Base-by-base conservation (phyloP, 2,797 vertebrate genomes). In the Gymnoscopelus braueri region DNA sequence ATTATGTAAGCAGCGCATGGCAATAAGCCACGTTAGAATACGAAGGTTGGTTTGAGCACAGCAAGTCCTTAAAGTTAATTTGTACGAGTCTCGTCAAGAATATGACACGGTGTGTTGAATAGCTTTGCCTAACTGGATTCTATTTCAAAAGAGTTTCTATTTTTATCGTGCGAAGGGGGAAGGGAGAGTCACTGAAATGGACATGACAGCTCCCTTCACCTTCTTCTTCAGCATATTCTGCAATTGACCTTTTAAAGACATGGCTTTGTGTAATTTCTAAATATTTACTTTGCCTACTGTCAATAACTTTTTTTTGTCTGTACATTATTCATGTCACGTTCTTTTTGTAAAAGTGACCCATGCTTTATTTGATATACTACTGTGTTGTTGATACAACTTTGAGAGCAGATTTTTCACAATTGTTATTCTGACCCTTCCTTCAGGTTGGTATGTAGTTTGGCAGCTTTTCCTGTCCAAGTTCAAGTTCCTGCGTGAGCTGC, bases 401-500 rank as follows among this genome's bases (percentile, higher is more conserved):
- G 9, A 8, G 8, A 44, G 39, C 8, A 44, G 39, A 10, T 10
- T 44, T 44, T 44, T 44, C 7, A 10, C 8, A 15, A 47, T n/a
- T 49, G 1, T 26, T 66, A 24, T 39, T 39, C 3, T 44, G 0
- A 11, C 23, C 51, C 50, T 2, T 53, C 66, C 55, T 85, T 19
- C 88, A 99, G 98, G 98, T 81, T 99, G 98, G 98, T 99, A 97
- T 69, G 97, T 99, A 75, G 97, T 99, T 72, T 99, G 98, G 98
- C 97, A 98, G 70, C 94, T 99, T 67, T 99, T 99, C 92, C 80
- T 99, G 81, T 99, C 97, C 56, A 99, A 98, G 91, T 99, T 99
- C 90, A 98, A 98, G 90, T 99, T 99, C 90, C 93, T 99, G 77
- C 95, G 98, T 32, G 98, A 99, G 79, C 90, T 99, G 14, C 93